Evolutionary conservation across 2,113 vertebrate genomes (phyloP).

Genomic region (Cariama cristata): DNA sequence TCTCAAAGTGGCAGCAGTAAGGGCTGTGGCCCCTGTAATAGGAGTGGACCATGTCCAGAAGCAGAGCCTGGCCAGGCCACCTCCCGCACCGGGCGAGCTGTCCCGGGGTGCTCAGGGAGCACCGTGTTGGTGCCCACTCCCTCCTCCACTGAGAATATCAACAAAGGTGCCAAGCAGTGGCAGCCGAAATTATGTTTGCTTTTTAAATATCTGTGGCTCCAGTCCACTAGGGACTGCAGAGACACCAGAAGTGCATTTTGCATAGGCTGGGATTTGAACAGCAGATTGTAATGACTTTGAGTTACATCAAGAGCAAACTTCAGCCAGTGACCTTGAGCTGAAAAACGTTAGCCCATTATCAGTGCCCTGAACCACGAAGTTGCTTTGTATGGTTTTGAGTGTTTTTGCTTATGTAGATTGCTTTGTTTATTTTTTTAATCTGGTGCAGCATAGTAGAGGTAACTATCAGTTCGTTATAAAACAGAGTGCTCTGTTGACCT

Average conservation of each 20-base stretch:
- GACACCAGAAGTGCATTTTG: background rate
- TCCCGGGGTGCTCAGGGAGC: background rate
- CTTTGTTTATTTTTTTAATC: constrained; percentile 63
- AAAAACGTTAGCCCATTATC: background rate
- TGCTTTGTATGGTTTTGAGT: background rate
- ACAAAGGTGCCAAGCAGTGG: background rate
- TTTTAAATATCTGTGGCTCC: background rate
- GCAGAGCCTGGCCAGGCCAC: background rate
- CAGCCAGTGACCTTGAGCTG: constrained; percentile 47
- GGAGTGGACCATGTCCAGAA: background rate
- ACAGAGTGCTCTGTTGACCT: background rate
- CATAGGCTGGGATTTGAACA: background rate
- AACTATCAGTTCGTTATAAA: constrained; percentile 24
- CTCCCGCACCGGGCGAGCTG: background rate
- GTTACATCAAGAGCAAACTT: background rate
- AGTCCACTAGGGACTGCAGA: background rate
- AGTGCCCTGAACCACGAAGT: background rate
- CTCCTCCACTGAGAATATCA: background rate
- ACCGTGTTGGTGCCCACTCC: background rate
- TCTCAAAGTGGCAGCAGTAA: background rate
- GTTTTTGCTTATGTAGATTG: constrained; percentile 55
- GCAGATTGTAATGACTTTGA: constrained; percentile 54
- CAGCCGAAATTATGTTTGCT: background rate
- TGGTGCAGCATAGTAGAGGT: constrained; percentile 18
- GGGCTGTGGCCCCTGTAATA: background rate